A percentile compares a stretch with the other conserved stretches of the same genome.
Conservation (phyloP, 2,113 vertebrate genomes). For the Archocentrus centrarchus region DNA sequence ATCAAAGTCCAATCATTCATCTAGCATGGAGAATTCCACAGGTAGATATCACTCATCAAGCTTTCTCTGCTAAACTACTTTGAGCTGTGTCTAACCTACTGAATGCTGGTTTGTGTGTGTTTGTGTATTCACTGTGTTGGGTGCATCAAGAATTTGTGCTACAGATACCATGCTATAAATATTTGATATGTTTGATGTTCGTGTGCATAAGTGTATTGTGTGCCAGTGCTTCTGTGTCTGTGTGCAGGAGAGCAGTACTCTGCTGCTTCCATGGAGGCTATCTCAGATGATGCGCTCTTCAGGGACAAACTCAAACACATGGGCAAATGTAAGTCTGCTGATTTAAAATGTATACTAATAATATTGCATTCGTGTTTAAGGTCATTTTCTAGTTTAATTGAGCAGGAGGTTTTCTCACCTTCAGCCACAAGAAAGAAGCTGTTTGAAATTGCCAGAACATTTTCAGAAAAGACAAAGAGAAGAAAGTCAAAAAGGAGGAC, state of each 20-base stretch:
- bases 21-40: slow-evolving; percentile 78
- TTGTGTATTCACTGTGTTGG: slow-evolving; percentile 21
- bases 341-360: not conserved
- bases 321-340: slow-evolving; percentile 92
- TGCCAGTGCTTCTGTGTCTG: slow-evolving; percentile 42
- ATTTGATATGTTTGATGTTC: not conserved
- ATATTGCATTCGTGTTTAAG: not conserved
- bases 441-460: slow-evolving; percentile 94
- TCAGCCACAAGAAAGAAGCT: slow-evolving; percentile 95
- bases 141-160: not conserved
- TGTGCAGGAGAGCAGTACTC: slow-evolving; percentile 80
- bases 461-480: slow-evolving; percentile 97
- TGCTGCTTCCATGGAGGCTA: slow-evolving; percentile 81
- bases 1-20: slow-evolving; percentile 86
- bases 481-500: slow-evolving; percentile 92
- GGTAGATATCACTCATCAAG: slow-evolving; percentile 76
- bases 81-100: slow-evolving; percentile 9
- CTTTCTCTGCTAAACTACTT: slow-evolving; percentile 31
- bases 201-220: not conserved
- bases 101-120: slow-evolving; percentile 25
- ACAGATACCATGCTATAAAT: not conserved
- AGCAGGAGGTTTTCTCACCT: not conserved
- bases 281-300: slow-evolving; percentile 96
- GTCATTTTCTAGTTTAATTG: not conserved
- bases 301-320: slow-evolving; percentile 98